Evolutionary conservation across 2,797 vertebrate species (phyloP), one percentile per base, ranked within the genome.

Genomic region (Aselliscus stoliczkanus): DNA sequence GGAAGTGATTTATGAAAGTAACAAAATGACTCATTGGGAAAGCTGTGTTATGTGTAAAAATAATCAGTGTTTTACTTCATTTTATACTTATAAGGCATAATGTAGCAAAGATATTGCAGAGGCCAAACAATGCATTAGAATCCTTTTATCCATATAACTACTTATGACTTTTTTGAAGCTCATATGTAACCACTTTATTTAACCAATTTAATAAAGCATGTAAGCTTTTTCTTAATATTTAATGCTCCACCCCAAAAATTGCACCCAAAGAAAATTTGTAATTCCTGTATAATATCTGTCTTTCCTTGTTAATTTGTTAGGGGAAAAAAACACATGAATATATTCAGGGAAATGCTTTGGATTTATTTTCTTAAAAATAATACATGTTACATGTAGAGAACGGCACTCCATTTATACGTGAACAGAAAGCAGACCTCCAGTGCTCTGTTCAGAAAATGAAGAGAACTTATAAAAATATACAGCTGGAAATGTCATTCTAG

Each of bases 121-220:
- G 31, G 65, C 4, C 5, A 37, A 67, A 79, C 96, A 10, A 87
- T 0, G n/a, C 42, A 1, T 54, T 31, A 47, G 56, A 75, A 60
- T 70, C 11, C 2, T 56, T 88, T 96, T 67, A 93, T 76, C 52
- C 23, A 0, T 5, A 72, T 60, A 0, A 96, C 92, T 81, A 0
- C 27, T 80, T 96, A 86, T 9, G 92, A 97, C 94, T 93, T 97
- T n/a, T 92, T 42, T 47, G 39, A 93, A 87, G 44, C 64, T 83
- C 73, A 82, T 75, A 90, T 72, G 47, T 96, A 97, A 97, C 56
- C 65, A 90, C 72, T 94, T 73, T 95, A 94, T 95, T 73, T 95
- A 94, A 87, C 88, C 56, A 69, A 89, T 83, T 95, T 88, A 94
- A 95, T 77, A 67, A 93, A 54, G 60, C 5, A 1, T 1, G 0